Evolutionary conservation across 2,888 invertebrate genomes (phyloP), one percentile per base, ranked within the genome.

Genomic region (Ceramica pisi): DNA sequence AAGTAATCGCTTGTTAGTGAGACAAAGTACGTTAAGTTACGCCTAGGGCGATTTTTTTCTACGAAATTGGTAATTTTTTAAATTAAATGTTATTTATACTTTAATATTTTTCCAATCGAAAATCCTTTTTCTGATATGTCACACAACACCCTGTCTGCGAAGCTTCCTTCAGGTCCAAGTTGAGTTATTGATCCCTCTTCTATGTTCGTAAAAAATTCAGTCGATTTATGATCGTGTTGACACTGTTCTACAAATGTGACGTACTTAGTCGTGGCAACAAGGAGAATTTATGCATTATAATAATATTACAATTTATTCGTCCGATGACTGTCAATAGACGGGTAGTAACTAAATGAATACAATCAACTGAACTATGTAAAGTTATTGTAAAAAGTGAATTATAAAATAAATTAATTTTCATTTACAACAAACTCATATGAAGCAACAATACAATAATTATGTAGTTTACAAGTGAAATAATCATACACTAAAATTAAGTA

Each of bases 141-240:
- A 90, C 86, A 90, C 90, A 90, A 91, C 90, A 94, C 94, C 94
- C 94, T 94, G 93, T 93, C 88, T 89, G 91, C 88, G 89, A 90
- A 90, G 88, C 90, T 91, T 90, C 86, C 86, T 88, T 89, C 91
- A 88, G 88, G 89, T 91, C 88, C 89, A 87, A 90, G 87, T 88
- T 91, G 90, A 91, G 87, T 89, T 90, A 88, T 91, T 94, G 94
- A 90, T 93, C 94, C 94, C 93, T 87, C 89, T 88, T 90, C 76
- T 86, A 87, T 90, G 88, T 84, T 87, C 87, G 80, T 90, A 89
- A 83, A 86, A 88, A 90, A 91, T 84, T 92, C 93, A 92, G 93
- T 92, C 93, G 81, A 89, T 87, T 87, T 78, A 75, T 86, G 82
- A 83, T 76, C 82, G 80, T 84, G 73, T 71, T 83, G 67, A 79